Base-by-base conservation (phyloP, 92 coral and sea anemone genomes). In the Actinernus sp. region DNA sequence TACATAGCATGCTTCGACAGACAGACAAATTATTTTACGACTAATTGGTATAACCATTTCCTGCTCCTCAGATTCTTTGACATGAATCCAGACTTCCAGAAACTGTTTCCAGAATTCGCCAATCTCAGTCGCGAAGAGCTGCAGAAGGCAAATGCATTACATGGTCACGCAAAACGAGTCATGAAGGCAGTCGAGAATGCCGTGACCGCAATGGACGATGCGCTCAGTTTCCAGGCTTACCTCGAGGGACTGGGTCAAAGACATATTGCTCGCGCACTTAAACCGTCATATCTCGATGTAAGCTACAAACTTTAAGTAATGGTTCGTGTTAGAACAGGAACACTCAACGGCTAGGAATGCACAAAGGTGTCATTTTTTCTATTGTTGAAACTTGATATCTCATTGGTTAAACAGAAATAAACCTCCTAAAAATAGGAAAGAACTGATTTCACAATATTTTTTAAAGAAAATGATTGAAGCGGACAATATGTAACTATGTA, bases 181-280 rank as follows among this genome's bases (percentile, higher is more conserved):
- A 81, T 88, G 80, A 88, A 86, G 47, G 95, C 90, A 11, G 84
- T 88, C 4, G 87, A 84, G 58, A 88, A 88, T 43, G 90, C 91
- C 27, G 90, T 88, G 20, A 55, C 49, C 40, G 62, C 95, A 6
- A 44, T 88, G 75, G 78, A 84, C 13, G 95, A 88, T 49, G 65
- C 82, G 7, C 76, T 59, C 18, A 60, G 91, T 9, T 83, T 70
- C 31, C 21, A 84, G 13, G 83, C 90, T 2, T 88, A 88, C 54
- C 73, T 88, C n/a, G 83, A 88, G 49, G 89, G 81, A 26, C 86
- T 88, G 54, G 95, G 95, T 11, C 44, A 73, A 31, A 66, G 95
- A 62, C 95, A 88, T 74, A 73, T 68, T 26, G 55, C 39, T 31
- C 79, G 95, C 7, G 73, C 85, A 10, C 48, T 88, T 34, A 88